Percentiles rank a stretch among this genome's conserved stretches.
phyloP scores from a whole-genome alignment of 2,113 vertebrate genomes.

The Spheniscus mendiculus region DNA sequence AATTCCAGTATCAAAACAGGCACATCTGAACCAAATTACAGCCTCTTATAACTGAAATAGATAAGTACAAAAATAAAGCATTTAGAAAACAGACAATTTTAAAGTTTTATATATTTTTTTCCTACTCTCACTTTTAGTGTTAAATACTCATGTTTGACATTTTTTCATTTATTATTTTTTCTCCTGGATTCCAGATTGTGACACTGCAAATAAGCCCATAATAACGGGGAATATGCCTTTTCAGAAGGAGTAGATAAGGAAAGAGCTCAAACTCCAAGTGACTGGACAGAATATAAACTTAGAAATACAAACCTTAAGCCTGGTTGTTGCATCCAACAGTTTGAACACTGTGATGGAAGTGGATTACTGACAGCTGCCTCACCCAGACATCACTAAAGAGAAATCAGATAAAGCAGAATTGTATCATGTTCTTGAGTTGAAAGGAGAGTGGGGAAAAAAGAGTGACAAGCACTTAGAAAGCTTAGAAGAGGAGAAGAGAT shows the following conservation, averaged over 20 bases:
- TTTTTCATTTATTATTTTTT: neutral
- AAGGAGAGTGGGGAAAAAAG: neutral
- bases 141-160: neutral
- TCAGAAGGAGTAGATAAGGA: neutral
- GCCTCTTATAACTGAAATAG: neutral
- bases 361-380: neutral
- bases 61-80: neutral
- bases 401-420: neutral
- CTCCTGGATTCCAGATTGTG: neutral
- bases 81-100: neutral
- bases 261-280: neutral
- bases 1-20: neutral
- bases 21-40: conserved; percentile 13
- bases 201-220: neutral
- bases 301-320: neutral
- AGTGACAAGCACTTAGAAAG: neutral
- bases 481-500: neutral
- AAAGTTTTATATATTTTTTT: neutral
- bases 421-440: neutral
- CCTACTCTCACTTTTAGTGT: neutral
- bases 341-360: neutral
- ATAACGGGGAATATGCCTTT: neutral
- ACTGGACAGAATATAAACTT: neutral
- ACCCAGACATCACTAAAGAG: neutral
- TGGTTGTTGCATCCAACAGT: neutral